These are phyloP conservation scores for Cacatua alba DNA, from an alignment of 2,113 vertebrate species.

Conservation along the genomic window DNA sequence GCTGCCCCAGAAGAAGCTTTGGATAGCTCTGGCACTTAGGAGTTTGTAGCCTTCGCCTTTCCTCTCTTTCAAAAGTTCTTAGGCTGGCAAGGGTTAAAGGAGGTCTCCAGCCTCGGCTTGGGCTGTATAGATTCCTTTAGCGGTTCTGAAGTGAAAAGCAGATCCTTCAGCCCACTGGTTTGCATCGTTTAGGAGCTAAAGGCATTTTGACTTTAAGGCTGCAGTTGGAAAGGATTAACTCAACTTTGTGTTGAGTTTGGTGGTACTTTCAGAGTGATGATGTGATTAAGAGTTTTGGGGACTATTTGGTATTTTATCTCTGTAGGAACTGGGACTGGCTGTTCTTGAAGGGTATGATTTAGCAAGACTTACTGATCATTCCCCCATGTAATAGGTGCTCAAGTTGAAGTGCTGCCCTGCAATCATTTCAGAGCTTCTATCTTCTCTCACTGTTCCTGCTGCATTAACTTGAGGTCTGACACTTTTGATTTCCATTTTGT, in stretches of 20 bases:
- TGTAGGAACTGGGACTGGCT: not conserved
- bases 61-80: rapidly evolving
- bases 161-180: not conserved
- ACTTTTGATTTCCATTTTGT: not conserved
- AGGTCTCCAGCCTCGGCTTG: not conserved
- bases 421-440: not conserved
- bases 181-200: not conserved
- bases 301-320: not conserved
- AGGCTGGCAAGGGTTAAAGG: not conserved
- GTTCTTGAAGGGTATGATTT: not conserved
- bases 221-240: not conserved
- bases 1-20: not conserved
- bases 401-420: not conserved
- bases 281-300: not conserved
- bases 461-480: not conserved
- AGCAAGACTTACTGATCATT: not conserved
- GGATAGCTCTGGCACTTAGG: not conserved
- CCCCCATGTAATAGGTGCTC: not conserved
- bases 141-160: not conserved
- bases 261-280: not conserved
- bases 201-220: not conserved
- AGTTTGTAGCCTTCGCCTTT: not conserved
- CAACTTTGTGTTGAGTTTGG: not conserved
- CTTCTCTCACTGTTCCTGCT: not conserved
- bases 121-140: not conserved